Base-by-base conservation (phyloP, 2,888 invertebrate genomes). In the Cephonodes hylas region DNA sequence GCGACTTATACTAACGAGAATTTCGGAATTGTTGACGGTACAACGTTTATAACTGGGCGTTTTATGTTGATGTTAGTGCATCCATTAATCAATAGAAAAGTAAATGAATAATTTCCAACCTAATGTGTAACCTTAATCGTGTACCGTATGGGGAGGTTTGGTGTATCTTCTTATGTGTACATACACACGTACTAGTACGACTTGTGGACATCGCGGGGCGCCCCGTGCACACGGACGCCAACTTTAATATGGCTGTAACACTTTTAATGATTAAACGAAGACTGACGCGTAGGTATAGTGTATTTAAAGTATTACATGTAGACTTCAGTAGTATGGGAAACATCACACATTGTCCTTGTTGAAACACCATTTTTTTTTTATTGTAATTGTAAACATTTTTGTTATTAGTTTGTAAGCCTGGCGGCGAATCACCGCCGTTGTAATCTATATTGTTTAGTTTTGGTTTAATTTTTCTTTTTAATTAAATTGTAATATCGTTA, bases 231-330 rank as follows among this genome's bases (percentile, higher is more conserved):
- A 27, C 4, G 44, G 58, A 18, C 31, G 25, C 44, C 31, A 31
- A 44, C 45, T 34, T 38, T 62, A 38, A 62, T 58, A 80, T 79
- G 79, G 85, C 88, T 88, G 89, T 88, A 84, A 85, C 83, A 67
- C 80, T 74, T 70, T 70, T 82, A 86, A 87, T 89, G 89, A 89
- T 85, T 85, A 88, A 89, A 89, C 81, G 86, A 91, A 91, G 91
- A 91, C 91, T 91, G 91, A 91, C 85, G 90, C 79, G 85, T 91
- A 91, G 90, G 81, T 89, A 89, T 91, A 90, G 85, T 83, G 79
- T 66, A 87, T 85, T 87, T 83, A 86, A 89, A 86, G 85, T 86
- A 86, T 86, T 86, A 80, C 82, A 61, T 46, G 34, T 61, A 61
- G 61, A 58, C 38, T 59, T 60, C 42, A 31, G 20, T 61, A 57